Percentiles rank a stretch among this genome's conserved stretches.
Evolutionary conservation across 2,797 vertebrate species (phyloP).

Genomic region (Pangasius sanitwongsei): DNA sequence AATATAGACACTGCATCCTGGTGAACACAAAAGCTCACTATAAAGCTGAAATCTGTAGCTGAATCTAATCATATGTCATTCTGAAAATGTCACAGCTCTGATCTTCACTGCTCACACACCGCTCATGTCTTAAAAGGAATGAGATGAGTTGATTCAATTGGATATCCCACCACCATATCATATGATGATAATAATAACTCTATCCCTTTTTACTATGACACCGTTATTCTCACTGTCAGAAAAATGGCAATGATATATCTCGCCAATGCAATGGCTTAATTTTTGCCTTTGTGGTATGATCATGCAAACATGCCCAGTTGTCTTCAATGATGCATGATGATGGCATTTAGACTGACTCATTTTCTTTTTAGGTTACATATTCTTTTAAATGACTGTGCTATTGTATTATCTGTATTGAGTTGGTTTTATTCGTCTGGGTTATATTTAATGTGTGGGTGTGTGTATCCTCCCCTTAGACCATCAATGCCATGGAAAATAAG

Average conservation of each 20-base stretch:
- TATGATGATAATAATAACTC: background rate
- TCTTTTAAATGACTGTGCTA: background rate
- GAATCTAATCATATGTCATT: background rate
- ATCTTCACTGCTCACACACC: background rate
- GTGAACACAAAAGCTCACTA: background rate
- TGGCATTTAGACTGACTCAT: constrained; percentile 1
- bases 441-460: constrained; percentile 7
- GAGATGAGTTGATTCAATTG: background rate
- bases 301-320: constrained; percentile 3
- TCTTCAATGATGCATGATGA: background rate
- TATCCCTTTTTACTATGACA: background rate
- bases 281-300: constrained; percentile 13
- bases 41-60: background rate
- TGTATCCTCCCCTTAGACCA: constrained; percentile 79
- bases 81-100: background rate
- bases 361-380: background rate
- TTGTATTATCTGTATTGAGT: background rate
- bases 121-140: background rate
- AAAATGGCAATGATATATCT: background rate
- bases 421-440: background rate
- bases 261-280: background rate
- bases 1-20: background rate
- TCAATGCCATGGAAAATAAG: constrained; percentile 99
- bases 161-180: background rate
- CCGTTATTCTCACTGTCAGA: background rate